Base-by-base conservation (phyloP, 2,888 invertebrate species). In the Drosophila dives region DNA sequence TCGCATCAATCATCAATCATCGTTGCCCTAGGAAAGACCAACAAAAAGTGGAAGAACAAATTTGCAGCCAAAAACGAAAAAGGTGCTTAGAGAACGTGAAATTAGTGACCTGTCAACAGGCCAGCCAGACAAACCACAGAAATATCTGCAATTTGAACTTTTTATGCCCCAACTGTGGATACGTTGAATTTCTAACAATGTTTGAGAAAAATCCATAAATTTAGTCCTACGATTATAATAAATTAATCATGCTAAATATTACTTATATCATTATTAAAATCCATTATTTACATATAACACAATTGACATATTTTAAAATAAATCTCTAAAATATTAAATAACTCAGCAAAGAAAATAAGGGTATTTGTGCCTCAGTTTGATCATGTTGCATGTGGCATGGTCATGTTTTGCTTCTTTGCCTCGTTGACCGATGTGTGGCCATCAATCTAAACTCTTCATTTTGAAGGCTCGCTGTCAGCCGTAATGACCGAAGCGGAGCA, bases 361-460 rank as follows among this genome's bases (percentile, higher is more conserved):
- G 79, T 65, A 75, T 63, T 1, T 12, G 29, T 4, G 26, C 20
- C 23, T 29, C 75, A 50, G 36, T 61, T n/a, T 26, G 17, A 17
- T 12, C 53, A 34, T 7, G 29, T 29, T 11, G n/a, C 17, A 20
- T 56, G 50, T 42, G 23, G 20, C 26, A 58, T 48, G 29, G n/a
- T 32, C 54, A 36, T 54, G n/a, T 54, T 53, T 56, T 45, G 26
- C 34, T 59, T 63, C 48, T 64, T 20, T 56, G 55, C 72, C 74
- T 51, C 68, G 80, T 62, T 87, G 89, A 86, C 83, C 89, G 86
- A 86, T 86, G 87, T 83, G 80, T 75, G 89, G 78, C 85, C 89
- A 86, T 86, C 86, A 89, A 86, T 86, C 86, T 86, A 86, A 86
- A 89, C 89, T 87, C 89, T 89, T 86, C 87, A 87, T 89, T 87